phyloP scores from a whole-genome alignment of 2,888 invertebrate genomes.

The Bembecia ichneumoniformis region DNA sequence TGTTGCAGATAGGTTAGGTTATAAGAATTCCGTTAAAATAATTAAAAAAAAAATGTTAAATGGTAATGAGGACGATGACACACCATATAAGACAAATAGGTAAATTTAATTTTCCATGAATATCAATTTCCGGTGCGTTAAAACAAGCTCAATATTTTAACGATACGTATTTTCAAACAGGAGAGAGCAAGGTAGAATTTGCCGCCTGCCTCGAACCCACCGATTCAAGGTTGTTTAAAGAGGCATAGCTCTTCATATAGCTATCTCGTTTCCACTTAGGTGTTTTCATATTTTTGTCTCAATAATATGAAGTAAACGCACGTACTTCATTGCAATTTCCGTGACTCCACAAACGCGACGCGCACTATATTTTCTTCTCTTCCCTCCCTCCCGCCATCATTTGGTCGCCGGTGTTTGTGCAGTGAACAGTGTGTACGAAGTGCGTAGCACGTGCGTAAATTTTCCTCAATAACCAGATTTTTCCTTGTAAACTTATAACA shows the following conservation, averaged over 20 bases:
- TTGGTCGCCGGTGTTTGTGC: conserved; percentile 65
- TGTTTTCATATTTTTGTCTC: conserved; percentile 23
- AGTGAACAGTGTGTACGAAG: conserved; percentile 57
- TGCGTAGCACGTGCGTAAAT: conserved; percentile 57
- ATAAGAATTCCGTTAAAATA: too few species aligned
- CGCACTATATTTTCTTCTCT: conserved; percentile 51
- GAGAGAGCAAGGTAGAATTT: conserved; percentile 44
- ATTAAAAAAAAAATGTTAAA: too few species aligned
- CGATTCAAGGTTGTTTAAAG: conserved; percentile 54
- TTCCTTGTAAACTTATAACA: conserved; percentile 28
- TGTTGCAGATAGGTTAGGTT: too few species aligned
- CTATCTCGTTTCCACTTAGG: conserved; percentile 29
- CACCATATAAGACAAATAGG: neutral
- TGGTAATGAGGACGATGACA: too few species aligned
- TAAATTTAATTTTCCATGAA: conserved; percentile 9
- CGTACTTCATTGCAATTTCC: conserved; percentile 35
- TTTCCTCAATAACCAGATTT: conserved; percentile 34
- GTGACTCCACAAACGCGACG: conserved; percentile 43
- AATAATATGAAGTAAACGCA: conserved; percentile 32
- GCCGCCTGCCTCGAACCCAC: conserved; percentile 20
- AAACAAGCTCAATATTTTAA: conserved; percentile 20
- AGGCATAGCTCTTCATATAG: conserved; percentile 14
- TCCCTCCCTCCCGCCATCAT: conserved; percentile 63
- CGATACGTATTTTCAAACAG: conserved; percentile 30
- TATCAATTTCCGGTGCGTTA: conserved; percentile 10